Conservation (phyloP, 2,113 vertebrate genomes). For the Entelurus aequoreus region DNA sequence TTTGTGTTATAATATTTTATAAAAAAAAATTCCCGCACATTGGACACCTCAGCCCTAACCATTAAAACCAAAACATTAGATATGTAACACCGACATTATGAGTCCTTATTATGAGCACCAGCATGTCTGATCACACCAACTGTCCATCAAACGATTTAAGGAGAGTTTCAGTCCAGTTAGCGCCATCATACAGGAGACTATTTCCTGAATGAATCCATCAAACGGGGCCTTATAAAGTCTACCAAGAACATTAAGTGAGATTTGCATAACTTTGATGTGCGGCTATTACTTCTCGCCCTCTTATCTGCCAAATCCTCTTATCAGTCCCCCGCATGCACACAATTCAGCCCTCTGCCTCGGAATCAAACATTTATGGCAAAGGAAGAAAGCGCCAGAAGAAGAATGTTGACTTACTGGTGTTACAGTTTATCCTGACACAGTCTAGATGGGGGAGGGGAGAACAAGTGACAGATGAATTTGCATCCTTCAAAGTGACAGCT, state of each 20-base stretch:
- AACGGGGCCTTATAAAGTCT: slow-evolving; percentile 41
- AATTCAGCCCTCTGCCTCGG: slow-evolving; percentile 24
- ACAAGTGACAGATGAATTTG: slow-evolving; percentile 99
- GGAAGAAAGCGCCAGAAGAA: slow-evolving; percentile 81
- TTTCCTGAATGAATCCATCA: slow-evolving; percentile 38
- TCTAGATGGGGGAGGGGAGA: slow-evolving; percentile 98
- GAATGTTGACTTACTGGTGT: slow-evolving; percentile 99
- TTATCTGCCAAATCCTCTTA: slow-evolving; percentile 61
- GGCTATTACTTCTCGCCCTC: slow-evolving; percentile 33
- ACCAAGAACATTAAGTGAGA: slow-evolving; percentile 28
- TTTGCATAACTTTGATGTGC: slow-evolving; percentile 65
- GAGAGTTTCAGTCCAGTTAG: slow-evolving; percentile 6
- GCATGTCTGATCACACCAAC: slow-evolving; percentile 25
- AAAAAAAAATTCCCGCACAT: too few species aligned
- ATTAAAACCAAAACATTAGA: too few species aligned
- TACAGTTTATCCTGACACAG: slow-evolving; percentile 99
- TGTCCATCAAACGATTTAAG: slow-evolving; percentile 10
- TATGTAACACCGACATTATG: neutral
- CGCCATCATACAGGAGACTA: slow-evolving; percentile 13
- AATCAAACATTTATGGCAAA: slow-evolving; percentile 55
- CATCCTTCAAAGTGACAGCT: slow-evolving; percentile 99
- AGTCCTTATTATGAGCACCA: slow-evolving; percentile 48
- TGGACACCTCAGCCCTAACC: too few species aligned
- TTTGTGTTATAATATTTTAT: too few species aligned
- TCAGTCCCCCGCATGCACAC: slow-evolving; percentile 46